Evolutionary conservation across 2,797 vertebrate genomes (phyloP).

Genomic region (Semaprochilodus insignis): DNA sequence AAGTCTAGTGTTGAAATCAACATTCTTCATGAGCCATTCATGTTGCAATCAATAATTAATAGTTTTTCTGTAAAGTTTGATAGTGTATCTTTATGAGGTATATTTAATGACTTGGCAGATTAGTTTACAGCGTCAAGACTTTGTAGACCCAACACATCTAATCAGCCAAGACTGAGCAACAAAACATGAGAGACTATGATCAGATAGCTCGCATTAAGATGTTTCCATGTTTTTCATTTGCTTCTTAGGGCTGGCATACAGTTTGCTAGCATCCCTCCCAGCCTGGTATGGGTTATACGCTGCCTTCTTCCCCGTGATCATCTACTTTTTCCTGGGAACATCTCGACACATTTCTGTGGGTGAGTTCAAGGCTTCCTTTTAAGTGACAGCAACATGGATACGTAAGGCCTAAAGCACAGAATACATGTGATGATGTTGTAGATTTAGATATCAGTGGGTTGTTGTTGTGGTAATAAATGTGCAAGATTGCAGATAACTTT

Average conservation of each 20-base stretch:
- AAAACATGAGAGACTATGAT: neutral
- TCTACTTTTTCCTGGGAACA: slow-evolving; percentile 94
- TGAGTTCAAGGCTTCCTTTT: slow-evolving; percentile 71
- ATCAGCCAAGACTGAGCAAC: neutral
- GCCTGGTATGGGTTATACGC: slow-evolving; percentile 91
- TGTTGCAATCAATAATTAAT: neutral
- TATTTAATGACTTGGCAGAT: slow-evolving; percentile 1
- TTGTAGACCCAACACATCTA: slow-evolving; percentile 4
- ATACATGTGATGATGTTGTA: neutral
- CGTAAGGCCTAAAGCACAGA: neutral
- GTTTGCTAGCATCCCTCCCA: slow-evolving; percentile 87
- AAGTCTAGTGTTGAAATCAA: no score
- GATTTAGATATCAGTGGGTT: neutral
- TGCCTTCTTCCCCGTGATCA: slow-evolving; percentile 90
- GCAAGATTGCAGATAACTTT: slow-evolving; percentile 9
- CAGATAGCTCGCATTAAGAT: slow-evolving; percentile 14
- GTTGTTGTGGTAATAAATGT: neutral
- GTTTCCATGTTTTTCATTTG: slow-evolving; percentile 1
- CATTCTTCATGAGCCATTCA: neutral
- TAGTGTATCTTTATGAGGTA: slow-evolving; percentile 46
- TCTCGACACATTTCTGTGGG: slow-evolving; percentile 95
- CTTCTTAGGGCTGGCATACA: slow-evolving; percentile 89
- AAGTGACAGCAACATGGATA: neutral
- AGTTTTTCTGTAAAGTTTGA: neutral
- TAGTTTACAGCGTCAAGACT: slow-evolving; percentile 10